Percentiles rank a stretch among this genome's conserved stretches.
These are phyloP conservation scores for Hypena proboscidalis DNA, from an alignment of 2,888 invertebrate species.

Conservation along the genomic window DNA sequence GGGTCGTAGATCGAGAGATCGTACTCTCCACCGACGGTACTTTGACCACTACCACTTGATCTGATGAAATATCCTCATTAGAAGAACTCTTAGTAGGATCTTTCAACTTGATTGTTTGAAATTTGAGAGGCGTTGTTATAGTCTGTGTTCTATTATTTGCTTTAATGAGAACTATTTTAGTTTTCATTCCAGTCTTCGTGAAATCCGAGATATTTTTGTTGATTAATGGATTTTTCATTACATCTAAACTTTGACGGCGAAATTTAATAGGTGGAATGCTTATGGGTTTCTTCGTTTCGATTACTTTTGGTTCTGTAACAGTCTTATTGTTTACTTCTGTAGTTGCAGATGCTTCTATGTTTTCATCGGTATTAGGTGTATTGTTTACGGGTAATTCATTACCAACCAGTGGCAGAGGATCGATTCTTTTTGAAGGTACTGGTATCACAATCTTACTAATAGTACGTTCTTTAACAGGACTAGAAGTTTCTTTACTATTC, in stretches of 20 bases:
- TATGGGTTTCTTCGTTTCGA: constrained; percentile 47
- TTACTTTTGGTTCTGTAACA: constrained; percentile 12
- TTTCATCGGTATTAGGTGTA: constrained; percentile 21
- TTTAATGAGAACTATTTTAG: constrained; percentile 79
- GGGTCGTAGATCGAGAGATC: constrained; percentile 43
- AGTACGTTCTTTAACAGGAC: constrained; percentile 88
- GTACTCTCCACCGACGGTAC: constrained; percentile 71
- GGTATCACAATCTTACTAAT: constrained; percentile 25
- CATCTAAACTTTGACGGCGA: constrained; percentile 69
- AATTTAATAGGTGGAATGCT: constrained; percentile 69
- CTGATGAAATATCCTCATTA: constrained; percentile 60
- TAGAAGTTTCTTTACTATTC: constrained; percentile 83
- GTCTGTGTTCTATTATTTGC: constrained; percentile 65
- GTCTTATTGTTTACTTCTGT: constrained; percentile 24
- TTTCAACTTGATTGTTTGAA: constrained; percentile 89
- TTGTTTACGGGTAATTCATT: constrained; percentile 1
- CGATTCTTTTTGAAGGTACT: constrained; percentile 18
- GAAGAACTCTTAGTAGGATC: constrained; percentile 62
- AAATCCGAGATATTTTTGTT: constrained; percentile 76
- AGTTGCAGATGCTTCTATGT: constrained; percentile 10
- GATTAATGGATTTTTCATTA: constrained; percentile 75
- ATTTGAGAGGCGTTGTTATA: constrained; percentile 64
- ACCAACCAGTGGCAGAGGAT: too few relatives aligned
- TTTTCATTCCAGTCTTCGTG: constrained; percentile 76
- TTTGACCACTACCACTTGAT: constrained; percentile 74